Base-by-base conservation (phyloP, 2,888 invertebrate genomes). In the Argynnis bischoffii region DNA sequence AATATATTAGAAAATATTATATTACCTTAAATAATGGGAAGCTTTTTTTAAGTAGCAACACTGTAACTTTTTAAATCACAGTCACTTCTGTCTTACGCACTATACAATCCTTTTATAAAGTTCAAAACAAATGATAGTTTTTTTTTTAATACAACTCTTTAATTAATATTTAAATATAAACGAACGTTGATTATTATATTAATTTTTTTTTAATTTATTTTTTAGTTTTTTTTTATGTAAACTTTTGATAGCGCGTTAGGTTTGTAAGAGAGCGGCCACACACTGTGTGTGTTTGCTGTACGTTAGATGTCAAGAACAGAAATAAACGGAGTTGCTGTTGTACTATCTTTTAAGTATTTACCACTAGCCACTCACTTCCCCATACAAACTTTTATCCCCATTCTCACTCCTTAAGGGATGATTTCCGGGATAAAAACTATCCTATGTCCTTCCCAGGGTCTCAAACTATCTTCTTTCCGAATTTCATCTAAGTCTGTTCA, bases 271-370 rank as follows among this genome's bases (percentile, higher is more conserved):
- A 75, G 77, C 86, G 77, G 78, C 76, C 79, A 76, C 82, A 81
- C 79, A 90, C 90, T 90, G 88, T 68, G 81, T 86, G 81, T 85
- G 78, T 79, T 82, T 81, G 82, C 78, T 63, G 61, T 67, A 72
- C 70, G 63, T 69, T 72, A 63, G 60, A 69, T 71, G 67, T 55
- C 26, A 61, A 56, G 66, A 65, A 65, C 69, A 73, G 21, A 69
- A 67, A 74, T 68, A 48, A 60, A 54, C 73, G 54, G 77, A 79
- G 78, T 60, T 31, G 66, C 8, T n/a, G 26, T 54, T 61, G 26
- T 31, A 21, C 55, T 55, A 14, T 50, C 14, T 50, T 50, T 41
- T 41, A 41, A 11, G 8, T 41, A 41, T 41, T 41, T 41, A 41
- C 50, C n/a, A n/a, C 1, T 18, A 26, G 4, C 26, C 4, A 26